Conservation (phyloP, 2,888 invertebrate species). For the Siphonodentalium dalli region DNA sequence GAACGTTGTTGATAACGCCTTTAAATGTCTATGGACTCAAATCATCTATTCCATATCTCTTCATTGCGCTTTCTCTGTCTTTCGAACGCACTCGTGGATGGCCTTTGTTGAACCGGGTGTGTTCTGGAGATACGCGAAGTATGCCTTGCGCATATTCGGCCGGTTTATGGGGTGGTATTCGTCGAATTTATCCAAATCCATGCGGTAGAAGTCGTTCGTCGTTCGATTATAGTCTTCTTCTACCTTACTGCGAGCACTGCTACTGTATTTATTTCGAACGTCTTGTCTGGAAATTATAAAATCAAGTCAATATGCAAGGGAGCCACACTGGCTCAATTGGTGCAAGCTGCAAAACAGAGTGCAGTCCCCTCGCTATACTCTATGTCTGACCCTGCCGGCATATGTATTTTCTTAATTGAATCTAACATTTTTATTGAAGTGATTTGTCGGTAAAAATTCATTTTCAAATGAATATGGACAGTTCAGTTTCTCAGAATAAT, state of each 20-base stretch:
- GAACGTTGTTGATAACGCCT: too few relatives aligned
- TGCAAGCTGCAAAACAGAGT: not conserved
- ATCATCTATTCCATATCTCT: too few relatives aligned
- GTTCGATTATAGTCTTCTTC: constrained; percentile 58
- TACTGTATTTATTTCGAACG: constrained; percentile 49
- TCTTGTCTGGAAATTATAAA: constrained; percentile 43
- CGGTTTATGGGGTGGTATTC: constrained; percentile 52
- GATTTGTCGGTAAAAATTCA: too few relatives aligned
- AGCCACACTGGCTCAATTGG: not conserved
- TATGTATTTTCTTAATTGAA: too few relatives aligned
- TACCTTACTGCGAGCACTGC: constrained; percentile 44
- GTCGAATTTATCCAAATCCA: constrained; percentile 59
- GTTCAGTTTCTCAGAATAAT: too few relatives aligned
- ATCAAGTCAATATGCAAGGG: not conserved
- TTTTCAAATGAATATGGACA: too few relatives aligned
- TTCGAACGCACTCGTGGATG: constrained; percentile 57
- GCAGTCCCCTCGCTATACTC: too few relatives aligned
- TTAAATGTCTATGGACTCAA: too few relatives aligned
- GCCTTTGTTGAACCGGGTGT: constrained; percentile 62
- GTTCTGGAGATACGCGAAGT: constrained; percentile 64
- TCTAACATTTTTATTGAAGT: too few relatives aligned
- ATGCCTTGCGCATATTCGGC: constrained; percentile 55
- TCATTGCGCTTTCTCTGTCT: too few relatives aligned
- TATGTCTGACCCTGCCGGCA: too few relatives aligned
- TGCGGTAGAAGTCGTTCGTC: constrained; percentile 60